Evolutionary conservation across 2,888 invertebrate species (phyloP).

Genomic region (Plebejus melissa): DNA sequence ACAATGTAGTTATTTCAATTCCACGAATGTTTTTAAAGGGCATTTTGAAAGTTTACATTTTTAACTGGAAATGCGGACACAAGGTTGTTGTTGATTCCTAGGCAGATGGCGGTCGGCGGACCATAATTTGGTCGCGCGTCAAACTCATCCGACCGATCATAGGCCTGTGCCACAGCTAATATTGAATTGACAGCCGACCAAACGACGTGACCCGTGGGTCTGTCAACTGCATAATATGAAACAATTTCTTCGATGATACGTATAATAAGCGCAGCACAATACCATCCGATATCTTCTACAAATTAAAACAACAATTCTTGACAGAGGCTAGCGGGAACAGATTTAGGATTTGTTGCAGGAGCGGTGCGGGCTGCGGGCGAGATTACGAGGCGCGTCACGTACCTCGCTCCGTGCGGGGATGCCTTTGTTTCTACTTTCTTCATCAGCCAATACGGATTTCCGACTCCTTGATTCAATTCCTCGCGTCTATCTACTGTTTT

Average conservation of each 20-base stretch:
- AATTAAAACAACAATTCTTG: constrained; percentile 5
- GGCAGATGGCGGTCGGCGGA: too few species aligned
- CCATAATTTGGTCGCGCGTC: too few species aligned
- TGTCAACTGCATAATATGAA: too few species aligned
- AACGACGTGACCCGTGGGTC: too few species aligned
- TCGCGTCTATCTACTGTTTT: constrained; percentile 23
- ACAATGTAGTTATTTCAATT: not conserved
- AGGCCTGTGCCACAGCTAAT: too few species aligned
- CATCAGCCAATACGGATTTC: constrained; percentile 32
- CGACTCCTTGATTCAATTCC: constrained; percentile 26
- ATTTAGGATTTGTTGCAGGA: constrained; percentile 20
- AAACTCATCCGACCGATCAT: too few species aligned
- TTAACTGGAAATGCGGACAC: not conserved
- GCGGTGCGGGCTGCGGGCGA: not conserved
- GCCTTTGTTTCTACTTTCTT: constrained; percentile 36
- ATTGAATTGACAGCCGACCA: too few species aligned
- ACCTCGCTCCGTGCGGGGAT: constrained; percentile 26
- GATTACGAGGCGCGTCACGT: constrained; percentile 16
- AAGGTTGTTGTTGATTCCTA: not conserved
- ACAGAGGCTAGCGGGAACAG: constrained; percentile 1
- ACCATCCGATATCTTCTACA: not conserved
- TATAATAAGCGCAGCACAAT: not conserved
- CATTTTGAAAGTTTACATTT: too few species aligned
- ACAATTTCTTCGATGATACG: too few species aligned
- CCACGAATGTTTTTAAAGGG: too few species aligned